Evolutionary conservation across 2,797 vertebrate genomes (phyloP), one percentile per base, ranked within the genome.

Genomic region (Siniperca obscura): DNA sequence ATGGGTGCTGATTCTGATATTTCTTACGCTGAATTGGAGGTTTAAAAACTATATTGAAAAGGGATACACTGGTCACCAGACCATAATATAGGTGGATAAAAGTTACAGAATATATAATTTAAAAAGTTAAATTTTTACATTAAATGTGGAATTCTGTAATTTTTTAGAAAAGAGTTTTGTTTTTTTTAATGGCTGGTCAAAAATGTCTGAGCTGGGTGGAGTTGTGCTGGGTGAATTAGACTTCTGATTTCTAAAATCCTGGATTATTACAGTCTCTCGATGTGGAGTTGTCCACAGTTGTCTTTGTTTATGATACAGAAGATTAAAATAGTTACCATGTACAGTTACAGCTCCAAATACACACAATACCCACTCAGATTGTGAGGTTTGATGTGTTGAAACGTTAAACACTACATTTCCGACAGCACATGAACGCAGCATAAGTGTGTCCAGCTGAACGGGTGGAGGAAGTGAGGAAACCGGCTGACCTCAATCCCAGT

Each of bases 391-490:
- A 10, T 27, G 53, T 30, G 3, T 14, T 44, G 2, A 2, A 40
- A 11, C 0, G 0, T 6, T 1, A 1, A 1, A 3, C 0, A 0
- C 2, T 0, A 1, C 12, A 7, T 85, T 36, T 82, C 88, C 57
- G 1, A 91, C 66, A 0, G 81, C 3, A 0, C 56, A 0, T 84
- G 88, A 93, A 94, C 0, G 86, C 81, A 64, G 59, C 90, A 9
- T 42, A 8, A 52, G 74, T 3, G 55, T 11, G 80, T 83, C 84
- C 87, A 83, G 86, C 80, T 87, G 89, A 89, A 73, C 76, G 90
- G 76, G 79, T 30, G 86, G 88, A 92, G 96, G 96, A 97, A 96
- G 94, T 93, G 94, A 96, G 93, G 90, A 80, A 90, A 88, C 81
- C 86, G 81, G 73, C 74, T 77, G 86, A 91, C 70, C 87, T 84